Base-by-base conservation (phyloP, 35 echinoderm and acorn worm genomes). In the Diadema setosum region DNA sequence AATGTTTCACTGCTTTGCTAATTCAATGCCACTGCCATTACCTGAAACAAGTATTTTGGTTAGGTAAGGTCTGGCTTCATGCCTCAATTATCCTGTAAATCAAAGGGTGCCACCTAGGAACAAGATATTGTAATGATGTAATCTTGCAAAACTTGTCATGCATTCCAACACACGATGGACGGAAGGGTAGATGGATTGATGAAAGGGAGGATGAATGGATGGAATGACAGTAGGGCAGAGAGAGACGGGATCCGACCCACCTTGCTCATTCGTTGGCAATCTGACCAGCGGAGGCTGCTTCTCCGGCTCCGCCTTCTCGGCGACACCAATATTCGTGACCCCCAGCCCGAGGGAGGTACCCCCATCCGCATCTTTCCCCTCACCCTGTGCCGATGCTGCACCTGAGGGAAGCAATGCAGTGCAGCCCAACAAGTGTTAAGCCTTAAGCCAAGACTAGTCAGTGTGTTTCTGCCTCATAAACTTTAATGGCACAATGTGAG, bases 281-380 rank as follows among this genome's bases (percentile, higher is more conserved):
- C 83, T 65, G 11, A 86, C 83, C 12, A 86, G 15, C 37, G 70
- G 83, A n/a, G 83, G 18, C 58, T 39, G 17, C 83, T 86, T 86
- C 61, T 86, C 83, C 23, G 60, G 21, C 21, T 86, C 83, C 29
- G 27, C 49, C 60, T 86, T 86, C n/a, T 96, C 86, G 15, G 70
- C 87, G 18, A 80, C 86, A 8, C 88, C 90, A 17, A 82, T 67
- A 34, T 92, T 92, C 31, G 85, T 96, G 0, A 96, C 90, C 89
- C 84, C 90, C 29, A 96, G 78, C 24, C 83, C 75, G 18, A 96
- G 46, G 21, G 83, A 16, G 2, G 59, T 85, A 17, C 80, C 58
- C 37, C 39, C 65, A 39, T 9, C 23, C n/a, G 57, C 31, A 86
- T 43, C 48, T 86, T 3, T 12, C 59, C 27, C 33, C 82, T 84